Percentiles rank a stretch among this genome's conserved stretches.
Conservation (phyloP, 2,888 invertebrate species). For the Nowickia ferox region DNA sequence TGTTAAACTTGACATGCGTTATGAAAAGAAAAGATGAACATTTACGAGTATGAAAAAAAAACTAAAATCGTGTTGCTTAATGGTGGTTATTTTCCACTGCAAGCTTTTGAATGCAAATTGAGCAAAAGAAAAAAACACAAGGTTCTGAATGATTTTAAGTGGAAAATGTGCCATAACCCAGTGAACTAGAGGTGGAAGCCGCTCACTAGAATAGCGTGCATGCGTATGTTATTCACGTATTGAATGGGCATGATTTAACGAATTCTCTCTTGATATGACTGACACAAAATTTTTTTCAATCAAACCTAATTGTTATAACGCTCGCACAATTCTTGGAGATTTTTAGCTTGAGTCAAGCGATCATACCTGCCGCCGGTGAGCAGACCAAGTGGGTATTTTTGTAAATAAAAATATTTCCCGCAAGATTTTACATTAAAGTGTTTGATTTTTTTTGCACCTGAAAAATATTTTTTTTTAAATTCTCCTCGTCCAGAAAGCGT, state of each 20-base stretch:
- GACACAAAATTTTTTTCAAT: too few relatives aligned
- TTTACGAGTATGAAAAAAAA: neutral
- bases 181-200: neutral
- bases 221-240: neutral
- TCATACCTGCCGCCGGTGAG: too few relatives aligned
- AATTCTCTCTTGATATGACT: too few relatives aligned
- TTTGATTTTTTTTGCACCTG: too few relatives aligned
- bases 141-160: neutral
- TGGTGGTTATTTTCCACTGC: slow-evolving; percentile 11
- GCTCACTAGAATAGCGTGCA: neutral
- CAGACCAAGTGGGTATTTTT: too few relatives aligned
- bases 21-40: neutral
- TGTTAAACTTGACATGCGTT: slow-evolving; percentile 3
- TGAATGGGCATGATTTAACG: neutral
- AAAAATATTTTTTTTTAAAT: too few relatives aligned
- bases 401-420: too few relatives aligned
- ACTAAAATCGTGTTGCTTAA: slow-evolving; percentile 8
- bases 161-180: neutral
- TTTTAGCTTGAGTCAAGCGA: too few relatives aligned
- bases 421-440: too few relatives aligned
- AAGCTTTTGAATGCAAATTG: slow-evolving; percentile 25
- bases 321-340: too few relatives aligned
- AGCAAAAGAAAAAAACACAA: neutral
- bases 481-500: too few relatives aligned
- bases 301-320: too few relatives aligned